Percentiles rank a stretch among this genome's conserved stretches.
Conservation (phyloP, 2,888 invertebrate genomes). For the Nomada ruficornis region DNA sequence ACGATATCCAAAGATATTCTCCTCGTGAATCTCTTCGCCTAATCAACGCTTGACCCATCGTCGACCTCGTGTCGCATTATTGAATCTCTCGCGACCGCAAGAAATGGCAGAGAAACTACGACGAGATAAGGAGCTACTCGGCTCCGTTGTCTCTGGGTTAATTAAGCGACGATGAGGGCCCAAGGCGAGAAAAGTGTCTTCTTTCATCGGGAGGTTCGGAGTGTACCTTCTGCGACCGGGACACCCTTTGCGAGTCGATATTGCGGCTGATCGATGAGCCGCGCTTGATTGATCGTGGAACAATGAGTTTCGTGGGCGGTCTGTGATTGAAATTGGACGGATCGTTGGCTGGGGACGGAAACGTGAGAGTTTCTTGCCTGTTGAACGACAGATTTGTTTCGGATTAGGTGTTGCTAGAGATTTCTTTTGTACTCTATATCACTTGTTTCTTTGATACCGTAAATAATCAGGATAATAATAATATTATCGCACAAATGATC, state of each 20-base stretch:
- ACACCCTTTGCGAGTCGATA: neutral
- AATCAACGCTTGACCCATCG: conserved; percentile 72
- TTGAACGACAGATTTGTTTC: neutral
- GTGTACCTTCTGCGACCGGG: neutral
- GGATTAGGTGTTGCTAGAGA: no score
- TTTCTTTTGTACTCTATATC: no score
- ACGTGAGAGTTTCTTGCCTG: neutral
- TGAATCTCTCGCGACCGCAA: conserved; percentile 61
- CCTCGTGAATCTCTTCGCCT: conserved; percentile 51
- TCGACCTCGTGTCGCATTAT: conserved; percentile 73
- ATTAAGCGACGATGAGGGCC: conserved; percentile 37
- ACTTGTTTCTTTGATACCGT: no score
- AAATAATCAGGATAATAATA: neutral
- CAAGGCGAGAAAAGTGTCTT: conserved; percentile 23
- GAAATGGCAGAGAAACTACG: neutral
- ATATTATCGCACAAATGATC: conserved; percentile 3
- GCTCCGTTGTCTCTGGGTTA: conserved; percentile 46
- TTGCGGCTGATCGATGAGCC: conserved; percentile 17
- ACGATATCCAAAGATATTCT: neutral
- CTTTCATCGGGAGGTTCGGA: conserved; percentile 1
- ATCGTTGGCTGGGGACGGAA: neutral
- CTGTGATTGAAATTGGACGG: conserved; percentile 26
- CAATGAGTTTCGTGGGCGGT: conserved; percentile 6
- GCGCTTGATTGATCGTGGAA: conserved; percentile 17
- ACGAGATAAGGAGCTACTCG: conserved; percentile 39